These are phyloP conservation scores for Listronotus bonariensis DNA, from an alignment of 1,140 invertebrate species.

Conservation along the genomic window DNA sequence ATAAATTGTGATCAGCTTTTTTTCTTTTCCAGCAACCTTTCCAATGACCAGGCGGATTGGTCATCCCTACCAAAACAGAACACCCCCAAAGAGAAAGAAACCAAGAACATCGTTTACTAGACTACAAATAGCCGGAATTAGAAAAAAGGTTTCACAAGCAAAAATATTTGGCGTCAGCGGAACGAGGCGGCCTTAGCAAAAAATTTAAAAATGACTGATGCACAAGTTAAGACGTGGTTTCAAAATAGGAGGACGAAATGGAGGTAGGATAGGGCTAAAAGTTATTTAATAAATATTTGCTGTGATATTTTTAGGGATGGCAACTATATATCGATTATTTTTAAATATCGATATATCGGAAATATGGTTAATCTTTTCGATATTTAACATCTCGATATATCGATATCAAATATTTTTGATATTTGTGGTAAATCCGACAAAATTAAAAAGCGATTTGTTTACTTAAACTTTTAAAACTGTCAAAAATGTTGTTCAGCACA, in stretches of 20 bases:
- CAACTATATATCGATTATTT: too few species aligned
- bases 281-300: too few species aligned
- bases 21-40: slow-evolving; percentile 73
- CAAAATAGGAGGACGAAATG: slow-evolving; percentile 97
- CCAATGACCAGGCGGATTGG: slow-evolving; percentile 90
- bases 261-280: slow-evolving; percentile 71
- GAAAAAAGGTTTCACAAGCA: slow-evolving; percentile 98
- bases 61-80: slow-evolving; percentile 98
- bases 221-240: slow-evolving; percentile 98
- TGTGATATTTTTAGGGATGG: too few species aligned
- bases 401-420: too few species aligned
- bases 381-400: too few species aligned
- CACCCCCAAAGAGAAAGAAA: slow-evolving; percentile 97
- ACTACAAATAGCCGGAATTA: slow-evolving; percentile 83
- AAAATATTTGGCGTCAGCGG: slow-evolving; percentile 97
- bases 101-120: slow-evolving; percentile 96
- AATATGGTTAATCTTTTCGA: too few species aligned
- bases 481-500: too few species aligned
- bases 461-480: too few species aligned
- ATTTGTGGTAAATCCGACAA: too few species aligned
- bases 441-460: too few species aligned
- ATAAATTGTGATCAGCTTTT: too few species aligned
- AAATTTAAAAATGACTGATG: slow-evolving; percentile 97
- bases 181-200: slow-evolving; percentile 92
- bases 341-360: too few species aligned